Percentiles rank a stretch among this genome's conserved stretches.
Evolutionary conservation across 2,888 invertebrate genomes (phyloP).

Genomic region (Eucera pruinosa): DNA sequence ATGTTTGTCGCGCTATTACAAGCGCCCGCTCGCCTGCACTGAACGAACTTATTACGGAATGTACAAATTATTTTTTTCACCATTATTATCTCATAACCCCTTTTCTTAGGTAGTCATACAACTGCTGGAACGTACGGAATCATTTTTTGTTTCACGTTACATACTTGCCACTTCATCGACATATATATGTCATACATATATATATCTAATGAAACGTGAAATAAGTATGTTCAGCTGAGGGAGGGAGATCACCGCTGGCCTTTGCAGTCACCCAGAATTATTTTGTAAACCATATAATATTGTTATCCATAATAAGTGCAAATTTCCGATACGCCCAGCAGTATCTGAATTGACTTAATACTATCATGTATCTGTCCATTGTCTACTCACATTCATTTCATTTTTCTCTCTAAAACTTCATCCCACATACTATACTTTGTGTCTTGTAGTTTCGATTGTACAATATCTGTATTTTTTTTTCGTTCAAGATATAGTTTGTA

Average conservation of each 20-base stretch:
- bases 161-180: slow-evolving; percentile 34
- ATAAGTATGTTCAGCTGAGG: slow-evolving; percentile 38
- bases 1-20: slow-evolving; percentile 27
- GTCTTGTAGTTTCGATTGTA: slow-evolving; percentile 68
- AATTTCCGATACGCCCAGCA: slow-evolving; percentile 68
- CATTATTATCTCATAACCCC: slow-evolving; percentile 59
- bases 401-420: slow-evolving; percentile 48
- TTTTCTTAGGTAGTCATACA: slow-evolving; percentile 65
- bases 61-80: slow-evolving; percentile 89
- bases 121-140: slow-evolving; percentile 66
- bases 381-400: slow-evolving; percentile 65
- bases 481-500: slow-evolving; percentile 60
- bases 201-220: slow-evolving; percentile 30
- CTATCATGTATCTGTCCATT: slow-evolving; percentile 73
- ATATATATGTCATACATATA: slow-evolving; percentile 36
- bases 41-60: slow-evolving; percentile 91
- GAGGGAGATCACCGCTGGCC: slow-evolving; percentile 68
- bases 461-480: slow-evolving; percentile 51
- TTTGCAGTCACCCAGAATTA: slow-evolving; percentile 64
- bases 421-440: slow-evolving; percentile 69
- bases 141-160: slow-evolving; percentile 8
- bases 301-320: slow-evolving; percentile 62
- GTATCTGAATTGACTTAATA: slow-evolving; percentile 78
- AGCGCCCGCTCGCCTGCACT: slow-evolving; percentile 74
- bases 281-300: slow-evolving; percentile 45